phyloP scores from a whole-genome alignment of 2,113 vertebrate genomes.

The Argyrosomus japonicus region DNA sequence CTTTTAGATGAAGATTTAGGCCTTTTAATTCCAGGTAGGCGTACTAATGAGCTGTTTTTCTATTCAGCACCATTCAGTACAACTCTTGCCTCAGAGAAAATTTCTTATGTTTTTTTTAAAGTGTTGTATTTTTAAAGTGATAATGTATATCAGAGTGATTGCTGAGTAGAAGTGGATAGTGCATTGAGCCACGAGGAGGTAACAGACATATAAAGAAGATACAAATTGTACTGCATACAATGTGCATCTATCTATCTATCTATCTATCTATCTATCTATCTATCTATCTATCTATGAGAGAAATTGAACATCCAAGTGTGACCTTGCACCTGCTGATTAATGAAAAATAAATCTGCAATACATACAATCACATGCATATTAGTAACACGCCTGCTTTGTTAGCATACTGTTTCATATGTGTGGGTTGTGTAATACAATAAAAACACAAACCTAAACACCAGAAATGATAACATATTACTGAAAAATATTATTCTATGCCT shows the following conservation, averaged over 20 bases:
- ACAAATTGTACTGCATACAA: too few species aligned
- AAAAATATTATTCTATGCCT: not conserved
- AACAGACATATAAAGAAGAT: conserved; percentile 12
- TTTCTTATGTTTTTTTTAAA: conserved; percentile 53
- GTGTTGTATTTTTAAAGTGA: conserved; percentile 48
- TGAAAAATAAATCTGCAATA: not conserved
- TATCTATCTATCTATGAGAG: not conserved
- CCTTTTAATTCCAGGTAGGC: conserved; percentile 38
- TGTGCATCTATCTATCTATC: too few species aligned
- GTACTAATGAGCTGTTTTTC: conserved; percentile 49
- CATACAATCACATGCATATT: not conserved
- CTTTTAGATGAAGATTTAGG: conserved; percentile 10
- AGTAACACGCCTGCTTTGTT: not conserved
- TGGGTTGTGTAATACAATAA: not conserved
- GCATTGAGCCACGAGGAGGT: not conserved
- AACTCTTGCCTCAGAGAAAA: conserved; percentile 24
- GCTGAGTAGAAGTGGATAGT: conserved; percentile 6
- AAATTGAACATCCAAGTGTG: not conserved
- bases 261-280: too few species aligned
- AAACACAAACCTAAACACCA: not conserved
- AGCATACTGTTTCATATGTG: not conserved
- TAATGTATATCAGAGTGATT: conserved; percentile 11
- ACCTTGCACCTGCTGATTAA: not conserved
- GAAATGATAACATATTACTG: not conserved
- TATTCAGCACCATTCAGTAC: conserved; percentile 41